Evolutionary conservation across 2,888 invertebrate genomes (phyloP).

Genomic region (Ormyrus pomaceus): DNA sequence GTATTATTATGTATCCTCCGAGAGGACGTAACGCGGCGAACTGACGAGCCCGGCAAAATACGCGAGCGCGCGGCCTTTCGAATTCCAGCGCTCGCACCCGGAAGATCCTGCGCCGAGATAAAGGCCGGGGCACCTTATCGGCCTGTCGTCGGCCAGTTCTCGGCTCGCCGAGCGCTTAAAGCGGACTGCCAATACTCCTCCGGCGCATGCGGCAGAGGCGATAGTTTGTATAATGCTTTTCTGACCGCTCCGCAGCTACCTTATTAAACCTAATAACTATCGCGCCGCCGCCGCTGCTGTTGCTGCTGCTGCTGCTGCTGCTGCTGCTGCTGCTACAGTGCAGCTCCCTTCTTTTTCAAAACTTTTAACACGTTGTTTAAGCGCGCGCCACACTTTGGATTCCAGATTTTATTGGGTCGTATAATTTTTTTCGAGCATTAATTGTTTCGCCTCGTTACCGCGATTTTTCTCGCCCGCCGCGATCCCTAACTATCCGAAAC

Average conservation of each 20-base stretch:
- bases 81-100: constrained; percentile 48
- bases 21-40: constrained; percentile 20
- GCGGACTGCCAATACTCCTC: constrained; percentile 41
- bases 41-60: constrained; percentile 20
- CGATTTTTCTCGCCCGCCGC: constrained; percentile 4
- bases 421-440: constrained; percentile 35
- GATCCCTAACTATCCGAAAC: constrained; percentile 20
- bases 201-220: neutral
- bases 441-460: constrained; percentile 40
- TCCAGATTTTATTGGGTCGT: constrained; percentile 51
- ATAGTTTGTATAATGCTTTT: constrained; percentile 47
- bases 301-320: constrained; percentile 21
- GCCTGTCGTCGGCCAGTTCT: constrained; percentile 43
- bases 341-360: constrained; percentile 15
- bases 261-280: constrained; percentile 51
- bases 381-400: constrained; percentile 25
- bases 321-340: constrained; percentile 30
- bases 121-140: constrained; percentile 33
- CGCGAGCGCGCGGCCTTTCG: neutral
- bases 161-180: neutral
- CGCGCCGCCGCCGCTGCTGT: constrained; percentile 11
- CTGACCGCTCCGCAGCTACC: constrained; percentile 35
- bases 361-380: constrained; percentile 51
- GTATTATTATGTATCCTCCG: constrained; percentile 40
- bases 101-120: constrained; percentile 52